A percentile compares a stretch with the other conserved stretches of the same genome.
These are phyloP conservation scores for Deilephila porcellus DNA, from an alignment of 2,888 invertebrate genomes.

Conservation along the genomic window DNA sequence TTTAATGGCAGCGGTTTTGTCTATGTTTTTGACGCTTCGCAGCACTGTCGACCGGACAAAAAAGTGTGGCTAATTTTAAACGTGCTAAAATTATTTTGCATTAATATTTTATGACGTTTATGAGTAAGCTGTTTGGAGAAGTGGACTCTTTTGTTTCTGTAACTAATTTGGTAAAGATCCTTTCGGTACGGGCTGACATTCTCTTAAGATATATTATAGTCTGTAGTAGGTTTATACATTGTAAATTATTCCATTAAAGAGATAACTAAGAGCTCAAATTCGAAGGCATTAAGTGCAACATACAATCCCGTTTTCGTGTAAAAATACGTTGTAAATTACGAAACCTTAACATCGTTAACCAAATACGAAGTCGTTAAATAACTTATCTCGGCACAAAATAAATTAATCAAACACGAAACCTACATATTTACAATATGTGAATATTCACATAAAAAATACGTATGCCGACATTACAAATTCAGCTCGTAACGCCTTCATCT, in stretches of 20 bases:
- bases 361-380: slow-evolving; percentile 15
- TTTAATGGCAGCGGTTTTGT: slow-evolving; percentile 60
- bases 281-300: not conserved
- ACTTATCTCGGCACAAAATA: not conserved
- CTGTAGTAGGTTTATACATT: no score
- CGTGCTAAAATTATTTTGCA: not conserved
- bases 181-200: no score
- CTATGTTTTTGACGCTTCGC: slow-evolving; percentile 48
- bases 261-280: not conserved
- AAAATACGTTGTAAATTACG: not conserved
- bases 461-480: slow-evolving; percentile 70
- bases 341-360: slow-evolving; percentile 10
- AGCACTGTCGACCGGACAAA: not conserved
- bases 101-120: not conserved
- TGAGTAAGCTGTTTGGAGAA: not conserved
- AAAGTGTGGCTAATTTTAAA: slow-evolving; percentile 7
- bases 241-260: no score
- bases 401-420: slow-evolving; percentile 25
- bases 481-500: slow-evolving; percentile 74
- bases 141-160: no score
- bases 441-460: slow-evolving; percentile 58
- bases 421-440: slow-evolving; percentile 26
- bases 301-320: not conserved
- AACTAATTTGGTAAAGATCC: no score
- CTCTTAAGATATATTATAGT: no score